phyloP scores from a whole-genome alignment of 2,113 vertebrate species.

The Tyrannus savana region DNA sequence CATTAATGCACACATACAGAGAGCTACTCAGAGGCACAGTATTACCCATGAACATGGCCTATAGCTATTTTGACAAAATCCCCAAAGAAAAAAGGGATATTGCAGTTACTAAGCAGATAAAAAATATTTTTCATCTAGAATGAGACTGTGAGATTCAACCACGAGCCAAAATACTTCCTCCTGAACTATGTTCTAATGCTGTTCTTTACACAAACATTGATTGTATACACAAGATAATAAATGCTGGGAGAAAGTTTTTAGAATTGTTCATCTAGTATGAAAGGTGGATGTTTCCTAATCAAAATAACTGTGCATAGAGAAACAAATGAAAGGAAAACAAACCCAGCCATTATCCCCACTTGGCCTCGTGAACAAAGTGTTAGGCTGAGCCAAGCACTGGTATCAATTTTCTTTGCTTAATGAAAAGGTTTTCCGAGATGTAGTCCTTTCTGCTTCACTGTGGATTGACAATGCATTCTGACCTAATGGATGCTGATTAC shows the following conservation, averaged over 20 bases:
- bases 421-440: slow-evolving; percentile 54
- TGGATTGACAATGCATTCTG: slow-evolving; percentile 62
- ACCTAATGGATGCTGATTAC: slow-evolving; percentile 67
- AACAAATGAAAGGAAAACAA: slow-evolving; percentile 49
- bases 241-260: slow-evolving; percentile 4
- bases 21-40: neutral
- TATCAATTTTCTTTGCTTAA: slow-evolving; percentile 59
- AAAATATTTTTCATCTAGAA: neutral
- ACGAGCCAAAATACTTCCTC: neutral
- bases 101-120: neutral
- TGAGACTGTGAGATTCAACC: neutral
- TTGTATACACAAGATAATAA: slow-evolving; percentile 7
- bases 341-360: slow-evolving; percentile 36
- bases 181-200: neutral
- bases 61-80: neutral
- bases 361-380: slow-evolving; percentile 8
- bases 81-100: neutral
- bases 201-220: neutral
- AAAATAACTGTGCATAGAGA: slow-evolving; percentile 22
- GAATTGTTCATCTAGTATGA: slow-evolving; percentile 27
- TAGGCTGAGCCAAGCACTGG: slow-evolving; percentile 36
- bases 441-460: slow-evolving; percentile 61
- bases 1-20: neutral
- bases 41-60: neutral
- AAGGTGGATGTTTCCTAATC: slow-evolving; percentile 52